Evolutionary conservation across 2,113 vertebrate species (phyloP).

Genomic region (Siniperca chuatsi): DNA sequence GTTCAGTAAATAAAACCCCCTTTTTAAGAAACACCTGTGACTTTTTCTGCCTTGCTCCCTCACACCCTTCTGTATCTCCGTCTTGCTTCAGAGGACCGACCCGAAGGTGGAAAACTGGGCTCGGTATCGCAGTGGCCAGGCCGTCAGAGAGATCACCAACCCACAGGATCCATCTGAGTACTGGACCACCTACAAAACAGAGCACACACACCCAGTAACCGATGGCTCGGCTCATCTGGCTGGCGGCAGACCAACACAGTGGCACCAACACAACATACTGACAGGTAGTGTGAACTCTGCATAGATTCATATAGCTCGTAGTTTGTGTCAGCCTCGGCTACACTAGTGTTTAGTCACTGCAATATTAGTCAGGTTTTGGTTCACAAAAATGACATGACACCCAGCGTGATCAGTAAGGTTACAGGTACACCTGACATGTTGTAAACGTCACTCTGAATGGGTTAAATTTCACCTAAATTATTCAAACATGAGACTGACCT

Average conservation of each 20-base stretch:
- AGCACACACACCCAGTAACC: not conserved
- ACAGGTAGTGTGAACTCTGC: constrained; percentile 59
- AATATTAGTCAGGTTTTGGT: no score
- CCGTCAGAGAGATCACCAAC: constrained; percentile 66
- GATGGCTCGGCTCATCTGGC: not conserved
- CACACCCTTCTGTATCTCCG: not conserved
- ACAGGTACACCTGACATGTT: not conserved
- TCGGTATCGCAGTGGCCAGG: constrained; percentile 34
- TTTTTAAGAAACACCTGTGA: not conserved
- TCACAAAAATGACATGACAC: not conserved
- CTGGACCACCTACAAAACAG: constrained; percentile 40
- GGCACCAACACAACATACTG: constrained; percentile 75
- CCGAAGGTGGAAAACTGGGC: constrained; percentile 43
- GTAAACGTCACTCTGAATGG: not conserved
- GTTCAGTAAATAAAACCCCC: not conserved
- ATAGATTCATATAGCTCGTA: not conserved
- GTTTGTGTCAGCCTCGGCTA: not conserved
- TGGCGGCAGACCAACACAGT: constrained; percentile 33
- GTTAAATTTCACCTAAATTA: not conserved
- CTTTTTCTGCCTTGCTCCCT: not conserved
- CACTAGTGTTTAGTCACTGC: not conserved
- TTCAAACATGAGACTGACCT: not conserved
- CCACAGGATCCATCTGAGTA: constrained; percentile 20
- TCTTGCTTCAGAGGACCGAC: constrained; percentile 35
- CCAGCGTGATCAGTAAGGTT: not conserved